phyloP scores from a whole-genome alignment of 2,113 vertebrate genomes.

The Nycticebus coucang region DNA sequence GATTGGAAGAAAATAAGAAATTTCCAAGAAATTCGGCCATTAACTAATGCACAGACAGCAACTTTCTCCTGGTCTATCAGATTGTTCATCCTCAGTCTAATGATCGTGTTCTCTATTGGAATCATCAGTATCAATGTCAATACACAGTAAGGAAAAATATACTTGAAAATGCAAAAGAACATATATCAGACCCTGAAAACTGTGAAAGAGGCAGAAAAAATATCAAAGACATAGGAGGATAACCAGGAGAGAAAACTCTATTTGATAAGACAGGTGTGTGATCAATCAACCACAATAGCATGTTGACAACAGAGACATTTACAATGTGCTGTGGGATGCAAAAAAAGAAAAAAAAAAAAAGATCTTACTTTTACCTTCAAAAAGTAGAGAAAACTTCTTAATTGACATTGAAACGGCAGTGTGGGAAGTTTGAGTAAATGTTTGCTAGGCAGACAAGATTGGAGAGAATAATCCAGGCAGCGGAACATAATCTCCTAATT shows the following conservation, averaged over 20 bases:
- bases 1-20: not conserved
- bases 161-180: not conserved
- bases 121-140: not conserved
- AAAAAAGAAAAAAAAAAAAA: not conserved
- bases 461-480: not conserved
- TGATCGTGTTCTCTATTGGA: not conserved
- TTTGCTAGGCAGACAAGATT: not conserved
- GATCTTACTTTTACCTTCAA: not conserved
- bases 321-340: not conserved
- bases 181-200: not conserved
- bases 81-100: not conserved
- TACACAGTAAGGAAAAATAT: slow-evolving; percentile 7
- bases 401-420: not conserved
- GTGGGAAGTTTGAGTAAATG: not conserved
- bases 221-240: not conserved
- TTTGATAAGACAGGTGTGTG: not conserved
- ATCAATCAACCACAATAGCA: not conserved
- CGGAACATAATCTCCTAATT: not conserved
- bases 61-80: not conserved
- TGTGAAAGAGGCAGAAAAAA: not conserved
- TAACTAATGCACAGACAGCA: not conserved
- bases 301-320: not conserved
- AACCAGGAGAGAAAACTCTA: not conserved
- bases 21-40: not conserved
- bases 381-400: not conserved